phyloP scores from a whole-genome alignment of 53 echinoderm and acorn worm species.

The Patiria pectinifera region DNA sequence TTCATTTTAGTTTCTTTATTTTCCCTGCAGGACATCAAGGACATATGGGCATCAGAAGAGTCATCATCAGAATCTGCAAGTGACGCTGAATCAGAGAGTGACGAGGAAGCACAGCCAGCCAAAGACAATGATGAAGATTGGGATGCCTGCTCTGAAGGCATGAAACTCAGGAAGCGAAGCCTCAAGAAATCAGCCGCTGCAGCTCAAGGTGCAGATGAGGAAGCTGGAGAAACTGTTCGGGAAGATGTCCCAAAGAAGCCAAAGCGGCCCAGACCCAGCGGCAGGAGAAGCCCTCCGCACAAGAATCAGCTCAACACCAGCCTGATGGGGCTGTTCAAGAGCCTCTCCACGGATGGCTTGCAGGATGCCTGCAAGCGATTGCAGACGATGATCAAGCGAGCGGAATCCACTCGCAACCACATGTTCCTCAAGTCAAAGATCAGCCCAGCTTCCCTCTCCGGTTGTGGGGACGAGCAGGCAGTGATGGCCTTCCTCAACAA shows the following conservation, averaged over 20 bases:
- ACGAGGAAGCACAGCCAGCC: background rate
- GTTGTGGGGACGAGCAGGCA: slow-evolving; percentile 5
- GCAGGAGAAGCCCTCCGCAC: slow-evolving; percentile 31
- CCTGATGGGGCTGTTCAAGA: slow-evolving; percentile 33
- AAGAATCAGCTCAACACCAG: slow-evolving; percentile 60
- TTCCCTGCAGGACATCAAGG: slow-evolving; percentile 62
- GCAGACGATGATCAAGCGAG: slow-evolving; percentile 58
- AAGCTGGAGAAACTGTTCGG: background rate
- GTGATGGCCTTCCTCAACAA: slow-evolving; percentile 18
- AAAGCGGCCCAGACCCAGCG: background rate
- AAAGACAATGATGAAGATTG: slow-evolving; percentile 38
- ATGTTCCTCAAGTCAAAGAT: slow-evolving; percentile 11
- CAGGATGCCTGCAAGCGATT: slow-evolving; percentile 16
- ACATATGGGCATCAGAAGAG: slow-evolving; percentile 70
- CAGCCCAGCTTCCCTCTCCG: slow-evolving; percentile 18
- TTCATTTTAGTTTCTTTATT: background rate
- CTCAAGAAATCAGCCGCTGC: background rate
- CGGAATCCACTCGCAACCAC: slow-evolving; percentile 17
- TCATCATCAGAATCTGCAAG: slow-evolving; percentile 44
- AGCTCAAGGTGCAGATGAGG: background rate
- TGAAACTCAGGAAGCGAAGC: slow-evolving; percentile 34
- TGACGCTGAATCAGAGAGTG: slow-evolving; percentile 12
- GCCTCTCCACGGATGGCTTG: slow-evolving; percentile 28
- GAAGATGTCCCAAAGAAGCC: slow-evolving; percentile 23
- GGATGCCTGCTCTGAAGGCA: slow-evolving; percentile 18